Percentiles rank a stretch among this genome's conserved stretches.
Conservation (phyloP, 2,113 vertebrate species). For the Ceyx margarethae region DNA sequence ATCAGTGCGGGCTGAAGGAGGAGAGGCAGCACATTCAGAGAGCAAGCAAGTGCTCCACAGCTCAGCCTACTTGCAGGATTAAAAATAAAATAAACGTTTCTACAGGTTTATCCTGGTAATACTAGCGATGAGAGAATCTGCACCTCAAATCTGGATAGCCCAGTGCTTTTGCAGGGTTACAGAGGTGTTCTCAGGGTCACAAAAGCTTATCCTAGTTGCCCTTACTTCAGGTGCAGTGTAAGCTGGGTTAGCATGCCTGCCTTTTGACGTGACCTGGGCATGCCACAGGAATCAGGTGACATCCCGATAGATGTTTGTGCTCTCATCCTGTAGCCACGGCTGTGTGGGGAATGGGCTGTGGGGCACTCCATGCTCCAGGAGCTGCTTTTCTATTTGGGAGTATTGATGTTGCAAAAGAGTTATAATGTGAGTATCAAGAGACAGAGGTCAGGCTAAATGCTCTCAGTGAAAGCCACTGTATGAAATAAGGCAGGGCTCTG, state of each 20-base stretch:
- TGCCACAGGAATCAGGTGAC: background rate
- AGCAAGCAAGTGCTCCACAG: background rate
- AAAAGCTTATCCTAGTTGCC: background rate
- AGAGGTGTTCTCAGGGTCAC: background rate
- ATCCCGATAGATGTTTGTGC: background rate
- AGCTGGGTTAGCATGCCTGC: background rate
- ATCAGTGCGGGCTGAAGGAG: background rate
- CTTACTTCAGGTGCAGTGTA: background rate
- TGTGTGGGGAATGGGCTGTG: background rate
- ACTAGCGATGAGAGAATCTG: background rate
- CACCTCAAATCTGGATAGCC: background rate
- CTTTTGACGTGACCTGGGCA: rapidly evolving
- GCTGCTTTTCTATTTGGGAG: constrained; percentile 25
- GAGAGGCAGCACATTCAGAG: background rate
- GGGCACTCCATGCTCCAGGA: background rate
- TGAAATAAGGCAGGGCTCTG: background rate
- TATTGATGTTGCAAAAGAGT: background rate
- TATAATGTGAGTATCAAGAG: background rate
- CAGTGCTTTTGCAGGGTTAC: background rate
- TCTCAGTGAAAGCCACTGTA: background rate
- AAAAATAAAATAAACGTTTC: background rate
- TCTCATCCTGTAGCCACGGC: background rate
- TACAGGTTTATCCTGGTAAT: background rate
- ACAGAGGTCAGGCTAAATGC: background rate
- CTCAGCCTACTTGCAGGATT: background rate